Percentiles rank a stretch among this genome's conserved stretches.
phyloP scores from a whole-genome alignment of 2,113 vertebrate genomes.

The Reinhardtius hippoglossoides region DNA sequence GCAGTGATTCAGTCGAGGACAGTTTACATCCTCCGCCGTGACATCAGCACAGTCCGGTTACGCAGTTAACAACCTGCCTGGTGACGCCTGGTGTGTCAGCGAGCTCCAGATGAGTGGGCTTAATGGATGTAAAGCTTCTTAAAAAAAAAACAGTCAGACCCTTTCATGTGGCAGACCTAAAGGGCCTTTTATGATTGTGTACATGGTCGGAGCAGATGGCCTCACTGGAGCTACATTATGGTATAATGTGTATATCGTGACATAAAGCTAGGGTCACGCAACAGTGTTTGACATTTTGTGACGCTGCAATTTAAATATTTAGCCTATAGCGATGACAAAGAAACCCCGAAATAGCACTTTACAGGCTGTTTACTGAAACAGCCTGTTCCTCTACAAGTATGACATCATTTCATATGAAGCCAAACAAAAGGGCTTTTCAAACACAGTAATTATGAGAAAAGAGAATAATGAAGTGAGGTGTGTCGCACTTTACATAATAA shows the following conservation, averaged over 20 bases:
- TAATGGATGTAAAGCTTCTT: constrained; percentile 51
- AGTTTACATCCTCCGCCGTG: constrained; percentile 22
- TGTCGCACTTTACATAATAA: too few relatives aligned
- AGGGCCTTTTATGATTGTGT: constrained; percentile 40
- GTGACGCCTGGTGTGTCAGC: constrained; percentile 34
- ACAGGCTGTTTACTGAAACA: neutral
- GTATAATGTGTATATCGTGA: constrained; percentile 8
- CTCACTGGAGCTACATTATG: constrained; percentile 6
- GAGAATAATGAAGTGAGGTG: neutral
- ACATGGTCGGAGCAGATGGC: constrained; percentile 46
- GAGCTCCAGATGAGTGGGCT: constrained; percentile 28
- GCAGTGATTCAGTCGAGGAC: constrained; percentile 1
- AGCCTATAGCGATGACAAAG: neutral
- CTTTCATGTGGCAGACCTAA: constrained; percentile 52
- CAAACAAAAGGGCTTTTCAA: neutral
- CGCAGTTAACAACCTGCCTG: constrained; percentile 6
- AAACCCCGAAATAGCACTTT: neutral
- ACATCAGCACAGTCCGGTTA: constrained; percentile 47
- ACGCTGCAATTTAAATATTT: constrained; percentile 22
- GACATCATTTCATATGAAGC: neutral
- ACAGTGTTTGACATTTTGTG: constrained; percentile 28
- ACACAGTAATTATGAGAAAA: neutral
- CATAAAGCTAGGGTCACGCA: neutral
- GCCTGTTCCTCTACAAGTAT: neutral
- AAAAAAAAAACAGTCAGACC: constrained; percentile 9